A percentile compares a stretch with the other conserved stretches of the same genome.
phyloP scores from a whole-genome alignment of 2,888 invertebrate genomes.

The Steinernema carpocapsae region DNA sequence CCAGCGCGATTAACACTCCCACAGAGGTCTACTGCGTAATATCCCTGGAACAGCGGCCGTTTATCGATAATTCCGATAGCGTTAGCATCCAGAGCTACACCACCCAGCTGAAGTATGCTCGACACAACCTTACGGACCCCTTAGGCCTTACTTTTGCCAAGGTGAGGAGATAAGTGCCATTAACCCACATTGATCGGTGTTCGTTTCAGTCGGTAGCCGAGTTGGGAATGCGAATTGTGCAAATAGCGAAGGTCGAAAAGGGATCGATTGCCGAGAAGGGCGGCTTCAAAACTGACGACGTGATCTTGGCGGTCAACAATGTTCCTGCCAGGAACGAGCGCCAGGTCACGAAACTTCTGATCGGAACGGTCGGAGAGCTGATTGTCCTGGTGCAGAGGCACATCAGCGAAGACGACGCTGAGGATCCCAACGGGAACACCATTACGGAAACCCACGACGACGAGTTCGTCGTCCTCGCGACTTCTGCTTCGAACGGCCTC shows the following conservation, averaged over 20 bases:
- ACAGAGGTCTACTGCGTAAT: slow-evolving; percentile 60
- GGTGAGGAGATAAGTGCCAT: slow-evolving; percentile 22
- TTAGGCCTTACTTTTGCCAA: slow-evolving; percentile 57
- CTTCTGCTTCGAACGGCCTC: background rate
- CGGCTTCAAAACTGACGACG: slow-evolving; percentile 59
- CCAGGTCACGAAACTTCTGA: slow-evolving; percentile 61
- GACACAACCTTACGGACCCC: slow-evolving; percentile 54
- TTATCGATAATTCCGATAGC: slow-evolving; percentile 41
- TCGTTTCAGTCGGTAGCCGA: slow-evolving; percentile 35
- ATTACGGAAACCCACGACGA: background rate
- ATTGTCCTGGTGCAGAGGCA: slow-evolving; percentile 61
- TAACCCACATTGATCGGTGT: background rate
- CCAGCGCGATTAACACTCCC: slow-evolving; percentile 44
- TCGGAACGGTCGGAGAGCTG: slow-evolving; percentile 61
- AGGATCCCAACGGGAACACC: background rate
- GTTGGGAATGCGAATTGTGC: slow-evolving; percentile 48
- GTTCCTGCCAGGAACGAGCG: slow-evolving; percentile 62
- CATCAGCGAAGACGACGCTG: slow-evolving; percentile 12
- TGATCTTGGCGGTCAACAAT: slow-evolving; percentile 63
- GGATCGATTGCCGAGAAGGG: slow-evolving; percentile 62
- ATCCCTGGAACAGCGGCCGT: slow-evolving; percentile 49
- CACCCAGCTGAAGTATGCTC: slow-evolving; percentile 56
- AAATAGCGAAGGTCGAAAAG: slow-evolving; percentile 53
- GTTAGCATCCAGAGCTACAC: slow-evolving; percentile 54
- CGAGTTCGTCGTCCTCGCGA: slow-evolving; percentile 5